Evolutionary conservation across 2,113 vertebrate genomes (phyloP), one percentile per base, ranked within the genome.

Genomic region (Rhea americana): DNA sequence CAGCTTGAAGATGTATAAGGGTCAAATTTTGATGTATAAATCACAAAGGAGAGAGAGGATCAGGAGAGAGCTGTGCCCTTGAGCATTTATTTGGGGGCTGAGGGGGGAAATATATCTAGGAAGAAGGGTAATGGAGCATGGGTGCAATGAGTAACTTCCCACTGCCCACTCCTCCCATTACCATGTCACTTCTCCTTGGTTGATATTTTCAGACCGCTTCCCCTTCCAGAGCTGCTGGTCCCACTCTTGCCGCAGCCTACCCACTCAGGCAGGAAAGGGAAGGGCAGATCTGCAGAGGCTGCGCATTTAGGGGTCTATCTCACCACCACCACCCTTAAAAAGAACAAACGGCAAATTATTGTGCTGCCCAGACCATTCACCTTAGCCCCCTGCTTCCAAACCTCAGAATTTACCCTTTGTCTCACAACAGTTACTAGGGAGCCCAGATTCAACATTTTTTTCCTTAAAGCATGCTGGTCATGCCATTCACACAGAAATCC

Each of bases 141-240:
- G 62, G 56, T 73, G 14, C 26, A 37, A 47, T 75, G 81, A 89
- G 81, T 93, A 93, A 95, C 59, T 88, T 75, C 72, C 93, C 82
- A 50, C 75, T 66, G 61, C 90, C 90, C 50, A 90, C 76, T 67
- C 61, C 22, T 67, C 30, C 22, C 20, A 85, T 89, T 94, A 93
- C 58, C 45, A 53, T 87, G 63, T 24, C 61, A 47, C 74, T 83
- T 93, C 62, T 91, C 58, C n/a, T 51, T 59, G 74, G 45, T 35
- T 32, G 71, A 7, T 85, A 32, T 37, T 73, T 85, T 74, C 50
- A 50, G 32, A 39, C 45, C 70, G 67, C 26, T 93, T 48, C 30
- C 22, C 81, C 85, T 71, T 80, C 55, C 56, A 81, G 70, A 88
- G n/a, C 37, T 63, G 74, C 21, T 3, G n/a, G 30, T 28, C 92